phyloP scores from a whole-genome alignment of 1,140 invertebrate species.

The Charaxes varanes region DNA sequence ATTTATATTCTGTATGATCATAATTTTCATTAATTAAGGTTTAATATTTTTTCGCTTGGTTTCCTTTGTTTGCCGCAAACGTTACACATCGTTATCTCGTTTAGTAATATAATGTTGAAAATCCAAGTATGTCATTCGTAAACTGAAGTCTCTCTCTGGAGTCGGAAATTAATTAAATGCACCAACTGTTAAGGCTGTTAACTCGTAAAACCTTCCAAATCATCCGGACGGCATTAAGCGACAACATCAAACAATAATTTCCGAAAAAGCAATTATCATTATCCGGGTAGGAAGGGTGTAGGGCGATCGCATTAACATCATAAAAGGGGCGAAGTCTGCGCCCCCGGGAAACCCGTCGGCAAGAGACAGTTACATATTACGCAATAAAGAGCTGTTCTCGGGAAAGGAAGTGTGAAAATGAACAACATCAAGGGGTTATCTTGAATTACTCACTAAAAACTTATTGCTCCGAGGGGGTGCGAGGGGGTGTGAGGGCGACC shows the following conservation, averaged over 20 bases:
- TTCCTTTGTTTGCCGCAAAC: too few species aligned
- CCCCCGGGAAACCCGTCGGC: conserved; percentile 63
- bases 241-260: conserved; percentile 74
- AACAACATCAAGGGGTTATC: conserved; percentile 73
- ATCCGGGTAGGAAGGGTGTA: conserved; percentile 61
- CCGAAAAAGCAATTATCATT: conserved; percentile 72
- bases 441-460: conserved; percentile 74
- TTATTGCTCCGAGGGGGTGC: conserved; percentile 62
- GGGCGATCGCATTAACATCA: conserved; percentile 69
- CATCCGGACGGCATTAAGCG: conserved; percentile 46
- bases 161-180: conserved; percentile 21
- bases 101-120: too few species aligned
- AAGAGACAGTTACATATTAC: conserved; percentile 72
- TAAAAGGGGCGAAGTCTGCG: conserved; percentile 63
- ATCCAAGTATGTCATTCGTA: neutral
- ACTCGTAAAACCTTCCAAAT: conserved; percentile 41
- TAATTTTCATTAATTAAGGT: too few species aligned
- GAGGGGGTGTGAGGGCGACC: conserved; percentile 23
- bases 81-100: too few species aligned
- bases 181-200: conserved; percentile 36
- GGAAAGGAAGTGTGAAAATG: conserved; percentile 74
- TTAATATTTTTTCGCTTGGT: too few species aligned
- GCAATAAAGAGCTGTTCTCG: conserved; percentile 73
- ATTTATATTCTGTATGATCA: too few species aligned
- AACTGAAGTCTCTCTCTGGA: too few species aligned